A percentile compares a stretch with the other conserved stretches of the same genome.
Evolutionary conservation across 2,797 vertebrate genomes (phyloP).

Genomic region (Danio choprae): DNA sequence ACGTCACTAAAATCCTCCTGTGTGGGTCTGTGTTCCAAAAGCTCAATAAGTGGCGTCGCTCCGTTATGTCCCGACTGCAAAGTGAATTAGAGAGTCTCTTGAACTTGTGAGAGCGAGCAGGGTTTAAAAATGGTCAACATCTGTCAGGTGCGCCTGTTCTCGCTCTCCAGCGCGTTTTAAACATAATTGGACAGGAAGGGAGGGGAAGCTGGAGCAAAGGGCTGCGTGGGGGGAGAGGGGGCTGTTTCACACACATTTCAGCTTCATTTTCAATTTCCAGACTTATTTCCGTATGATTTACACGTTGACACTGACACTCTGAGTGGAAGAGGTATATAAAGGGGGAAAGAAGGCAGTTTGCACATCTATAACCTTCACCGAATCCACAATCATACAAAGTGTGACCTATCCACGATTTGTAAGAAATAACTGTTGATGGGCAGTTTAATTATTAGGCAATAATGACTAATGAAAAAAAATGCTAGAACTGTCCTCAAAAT

Average conservation of each 20-base stretch:
- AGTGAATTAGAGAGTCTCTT: conserved; percentile 69
- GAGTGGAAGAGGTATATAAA: conserved; percentile 37
- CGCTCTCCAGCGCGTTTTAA: conserved; percentile 70
- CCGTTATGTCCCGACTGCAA: conserved; percentile 56
- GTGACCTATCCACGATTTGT: background rate
- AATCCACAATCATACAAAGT: conserved; percentile 5
- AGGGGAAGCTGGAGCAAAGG: conserved; percentile 37
- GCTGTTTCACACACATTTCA: conserved; percentile 37
- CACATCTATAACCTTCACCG: background rate
- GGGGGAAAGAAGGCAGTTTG: background rate
- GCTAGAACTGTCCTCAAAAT: too few species aligned
- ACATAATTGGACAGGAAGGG: conserved; percentile 66
- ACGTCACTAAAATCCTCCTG: conserved; percentile 10
- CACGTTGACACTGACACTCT: conserved; percentile 45
- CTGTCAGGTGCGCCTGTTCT: conserved; percentile 75
- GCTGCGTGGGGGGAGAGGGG: conserved; percentile 28
- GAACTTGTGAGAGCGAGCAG: conserved; percentile 64
- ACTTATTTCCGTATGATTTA: conserved; percentile 55
- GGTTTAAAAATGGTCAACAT: conserved; percentile 67
- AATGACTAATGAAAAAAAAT: too few species aligned
- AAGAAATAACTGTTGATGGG: too few species aligned
- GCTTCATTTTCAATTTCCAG: conserved; percentile 54
- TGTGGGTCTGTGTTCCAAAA: conserved; percentile 45
- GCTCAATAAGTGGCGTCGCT: conserved; percentile 51
- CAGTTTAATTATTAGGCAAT: too few species aligned